A percentile compares a stretch with the other conserved stretches of the same genome.
These are phyloP conservation scores for Augochlora pura DNA, from an alignment of 1,140 invertebrate genomes.

Conservation along the genomic window DNA sequence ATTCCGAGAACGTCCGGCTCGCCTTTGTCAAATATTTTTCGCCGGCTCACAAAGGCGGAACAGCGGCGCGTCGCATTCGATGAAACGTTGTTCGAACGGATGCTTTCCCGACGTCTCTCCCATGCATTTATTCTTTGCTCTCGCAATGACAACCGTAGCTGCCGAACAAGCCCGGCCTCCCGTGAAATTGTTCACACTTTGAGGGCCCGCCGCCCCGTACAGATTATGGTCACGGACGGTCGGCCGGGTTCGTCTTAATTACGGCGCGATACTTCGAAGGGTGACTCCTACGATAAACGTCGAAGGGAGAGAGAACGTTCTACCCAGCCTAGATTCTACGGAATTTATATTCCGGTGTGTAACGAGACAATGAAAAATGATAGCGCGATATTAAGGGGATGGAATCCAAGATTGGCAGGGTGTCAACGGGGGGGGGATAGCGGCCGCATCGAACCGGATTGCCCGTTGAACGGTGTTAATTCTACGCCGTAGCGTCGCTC, in stretches of 20 bases:
- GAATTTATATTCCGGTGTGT: background rate
- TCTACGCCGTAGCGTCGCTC: no score
- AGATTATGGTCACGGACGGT: background rate
- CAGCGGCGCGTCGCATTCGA: no score
- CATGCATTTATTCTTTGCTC: background rate
- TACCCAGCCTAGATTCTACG: background rate
- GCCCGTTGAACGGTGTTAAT: no score
- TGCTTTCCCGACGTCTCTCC: background rate
- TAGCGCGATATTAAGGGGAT: background rate
- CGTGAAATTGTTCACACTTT: background rate
- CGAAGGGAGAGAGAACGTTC: background rate
- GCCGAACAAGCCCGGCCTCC: background rate
- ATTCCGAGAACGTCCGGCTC: no score
- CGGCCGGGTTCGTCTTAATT: constrained; percentile 2
- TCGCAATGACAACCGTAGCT: background rate
- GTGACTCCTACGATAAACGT: background rate
- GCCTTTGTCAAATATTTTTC: no score
- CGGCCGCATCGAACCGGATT: no score
- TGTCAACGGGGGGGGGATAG: no score
- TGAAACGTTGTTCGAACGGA: no score
- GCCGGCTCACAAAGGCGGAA: no score
- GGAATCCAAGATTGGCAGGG: background rate
- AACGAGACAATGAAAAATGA: background rate
- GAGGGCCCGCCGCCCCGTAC: background rate
- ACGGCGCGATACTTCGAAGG: background rate